Conservation (phyloP, 2,888 invertebrate species). For the Andrena minutula region DNA sequence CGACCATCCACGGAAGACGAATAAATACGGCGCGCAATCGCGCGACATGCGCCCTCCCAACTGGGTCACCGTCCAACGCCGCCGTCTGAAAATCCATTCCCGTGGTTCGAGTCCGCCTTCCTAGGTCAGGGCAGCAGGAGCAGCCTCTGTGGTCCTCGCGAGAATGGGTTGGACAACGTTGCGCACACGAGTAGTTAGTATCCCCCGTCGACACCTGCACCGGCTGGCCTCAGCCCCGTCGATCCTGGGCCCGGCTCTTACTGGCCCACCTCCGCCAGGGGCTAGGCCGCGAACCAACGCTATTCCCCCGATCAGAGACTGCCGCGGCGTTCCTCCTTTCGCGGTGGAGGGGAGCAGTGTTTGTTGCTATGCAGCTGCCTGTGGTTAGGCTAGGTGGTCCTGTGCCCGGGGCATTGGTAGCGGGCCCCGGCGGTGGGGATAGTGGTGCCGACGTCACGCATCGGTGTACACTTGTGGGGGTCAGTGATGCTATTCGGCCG, state of each 20-base stretch:
- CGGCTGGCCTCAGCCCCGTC: not conserved
- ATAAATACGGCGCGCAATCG: slow-evolving; percentile 80
- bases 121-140: slow-evolving; percentile 77
- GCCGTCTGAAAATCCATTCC: slow-evolving; percentile 79
- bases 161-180: slow-evolving; percentile 87
- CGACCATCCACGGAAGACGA: slow-evolving; percentile 64
- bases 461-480: not conserved
- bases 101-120: slow-evolving; percentile 79
- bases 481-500: not conserved
- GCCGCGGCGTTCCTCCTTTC: not conserved
- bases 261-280: too few species aligned
- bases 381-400: not conserved
- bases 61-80: slow-evolving; percentile 80
- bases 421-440: not conserved
- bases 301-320: not conserved
- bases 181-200: slow-evolving; percentile 87
- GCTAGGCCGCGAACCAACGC: not conserved
- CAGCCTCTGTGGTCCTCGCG: slow-evolving; percentile 62
- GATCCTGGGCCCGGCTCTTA: not conserved
- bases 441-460: not conserved
- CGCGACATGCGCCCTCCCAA: slow-evolving; percentile 83
- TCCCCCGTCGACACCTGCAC: slow-evolving; percentile 24
- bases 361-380: slow-evolving; percentile 43
- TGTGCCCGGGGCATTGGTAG: not conserved
- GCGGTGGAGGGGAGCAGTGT: not conserved